Conservation (phyloP, 2,888 invertebrate genomes). For the Drosophila ustulata region DNA sequence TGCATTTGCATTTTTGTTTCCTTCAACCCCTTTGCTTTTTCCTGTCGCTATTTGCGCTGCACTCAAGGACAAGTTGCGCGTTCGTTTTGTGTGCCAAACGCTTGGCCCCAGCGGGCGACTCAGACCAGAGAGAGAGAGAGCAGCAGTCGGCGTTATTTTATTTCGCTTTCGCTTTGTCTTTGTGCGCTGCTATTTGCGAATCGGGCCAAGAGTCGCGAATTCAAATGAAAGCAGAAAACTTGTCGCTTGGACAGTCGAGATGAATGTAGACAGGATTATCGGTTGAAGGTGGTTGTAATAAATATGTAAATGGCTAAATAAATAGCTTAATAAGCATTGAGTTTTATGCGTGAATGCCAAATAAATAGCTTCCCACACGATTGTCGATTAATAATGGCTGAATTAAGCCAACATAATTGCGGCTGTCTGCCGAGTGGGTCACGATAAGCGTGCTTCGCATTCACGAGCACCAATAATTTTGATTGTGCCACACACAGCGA, state of each 20-base stretch:
- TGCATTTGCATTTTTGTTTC: conserved; percentile 43
- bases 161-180: conserved; percentile 12
- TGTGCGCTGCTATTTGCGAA: conserved; percentile 5
- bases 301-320: conserved; percentile 25
- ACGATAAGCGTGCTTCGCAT: conserved; percentile 53
- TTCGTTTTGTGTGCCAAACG: conserved; percentile 46
- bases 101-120: conserved; percentile 3
- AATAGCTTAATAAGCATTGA: conserved; percentile 35
- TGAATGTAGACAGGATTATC: conserved; percentile 1
- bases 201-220: conserved; percentile 31
- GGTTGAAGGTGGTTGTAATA: neutral
- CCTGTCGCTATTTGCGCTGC: conserved; percentile 46
- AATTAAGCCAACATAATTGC: conserved; percentile 59
- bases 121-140: neutral
- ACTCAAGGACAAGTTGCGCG: conserved; percentile 45
- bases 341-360: conserved; percentile 36
- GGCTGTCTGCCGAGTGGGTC: conserved; percentile 20
- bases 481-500: conserved; percentile 26
- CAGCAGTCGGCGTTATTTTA: conserved; percentile 35
- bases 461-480: conserved; percentile 42
- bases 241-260: neutral
- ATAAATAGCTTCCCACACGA: conserved; percentile 45
- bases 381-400: conserved; percentile 57
- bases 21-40: conserved; percentile 3
- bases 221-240: conserved; percentile 7